phyloP scores from a whole-genome alignment of 2,888 invertebrate species.

The Loripinus fragilis region DNA sequence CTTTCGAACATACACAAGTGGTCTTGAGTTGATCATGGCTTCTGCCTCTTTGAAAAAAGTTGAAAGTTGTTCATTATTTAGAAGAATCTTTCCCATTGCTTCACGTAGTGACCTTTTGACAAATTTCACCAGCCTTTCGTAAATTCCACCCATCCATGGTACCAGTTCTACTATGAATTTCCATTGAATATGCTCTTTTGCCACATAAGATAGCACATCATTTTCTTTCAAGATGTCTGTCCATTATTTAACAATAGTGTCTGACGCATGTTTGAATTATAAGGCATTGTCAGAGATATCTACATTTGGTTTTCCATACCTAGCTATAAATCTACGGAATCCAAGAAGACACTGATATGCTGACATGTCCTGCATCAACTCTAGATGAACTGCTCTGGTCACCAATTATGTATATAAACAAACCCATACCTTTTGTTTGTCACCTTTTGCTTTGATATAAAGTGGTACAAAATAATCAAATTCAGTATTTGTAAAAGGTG shows the following conservation, averaged over 20 bases:
- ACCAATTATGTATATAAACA: constrained; percentile 21
- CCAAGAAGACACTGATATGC: constrained; percentile 21
- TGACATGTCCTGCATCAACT: too few species aligned
- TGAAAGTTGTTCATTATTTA: background rate
- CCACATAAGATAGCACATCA: background rate
- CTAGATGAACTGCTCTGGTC: constrained; percentile 28
- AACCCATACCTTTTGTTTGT: constrained; percentile 23
- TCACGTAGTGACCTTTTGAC: constrained; percentile 14
- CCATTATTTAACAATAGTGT: constrained; percentile 8
- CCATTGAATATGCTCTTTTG: constrained; percentile 7
- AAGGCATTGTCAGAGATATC: constrained; percentile 20
- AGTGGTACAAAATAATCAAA: constrained; percentile 23
- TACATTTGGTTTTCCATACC: constrained; percentile 8
- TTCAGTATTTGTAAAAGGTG: background rate
- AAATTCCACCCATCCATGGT: constrained; percentile 14
- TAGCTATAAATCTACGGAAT: too few species aligned
- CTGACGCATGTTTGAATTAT: constrained; percentile 18
- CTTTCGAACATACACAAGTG: constrained; percentile 10
- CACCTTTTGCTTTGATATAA: constrained; percentile 18
- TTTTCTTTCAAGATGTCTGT: too few species aligned
- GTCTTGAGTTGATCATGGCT: too few species aligned
- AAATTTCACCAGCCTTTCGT: constrained; percentile 1
- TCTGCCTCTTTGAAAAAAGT: constrained; percentile 19
- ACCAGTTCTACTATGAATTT: too few species aligned
- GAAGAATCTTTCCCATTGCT: background rate